Evolutionary conservation across 2,797 vertebrate species (phyloP).

Genomic region (Crypturellus tataupa): DNA sequence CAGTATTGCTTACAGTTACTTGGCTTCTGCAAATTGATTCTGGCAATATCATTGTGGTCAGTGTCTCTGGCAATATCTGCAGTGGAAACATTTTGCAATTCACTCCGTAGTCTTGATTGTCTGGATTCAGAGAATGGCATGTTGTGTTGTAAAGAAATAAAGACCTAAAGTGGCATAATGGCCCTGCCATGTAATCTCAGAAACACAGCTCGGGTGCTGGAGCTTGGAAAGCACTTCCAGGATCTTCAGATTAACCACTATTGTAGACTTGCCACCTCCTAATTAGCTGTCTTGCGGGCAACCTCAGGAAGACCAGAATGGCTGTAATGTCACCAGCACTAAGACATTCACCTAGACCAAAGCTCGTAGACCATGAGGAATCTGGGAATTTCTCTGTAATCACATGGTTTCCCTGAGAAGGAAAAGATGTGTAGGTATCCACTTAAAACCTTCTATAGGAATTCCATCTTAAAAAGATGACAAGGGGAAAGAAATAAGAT

Average conservation of each 20-base stretch:
- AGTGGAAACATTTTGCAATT: not conserved
- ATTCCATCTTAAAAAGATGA: not conserved
- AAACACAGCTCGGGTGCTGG: not conserved
- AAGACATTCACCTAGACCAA: not conserved
- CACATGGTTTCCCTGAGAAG: not conserved
- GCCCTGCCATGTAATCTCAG: not conserved
- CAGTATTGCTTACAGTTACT: not conserved
- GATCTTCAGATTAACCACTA: not conserved
- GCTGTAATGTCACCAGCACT: not conserved
- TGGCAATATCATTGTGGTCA: not conserved
- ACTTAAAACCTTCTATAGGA: not conserved
- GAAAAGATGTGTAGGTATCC: not conserved
- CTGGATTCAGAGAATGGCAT: not conserved
- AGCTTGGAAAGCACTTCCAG: not conserved
- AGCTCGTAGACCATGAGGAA: not conserved
- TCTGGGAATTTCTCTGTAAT: not conserved
- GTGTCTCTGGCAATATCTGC: not conserved
- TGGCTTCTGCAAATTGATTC: not conserved
- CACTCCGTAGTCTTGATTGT: not conserved
- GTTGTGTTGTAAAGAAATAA: not conserved
- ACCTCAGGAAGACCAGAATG: not conserved
- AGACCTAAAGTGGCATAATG: not conserved
- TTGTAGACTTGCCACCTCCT: not conserved
- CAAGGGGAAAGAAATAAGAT: not conserved
- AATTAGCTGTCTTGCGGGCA: not conserved